Evolutionary conservation across 37 sponge, comb jelly and placozoan species (phyloP).

Genomic region (Oscarella lobularis): DNA sequence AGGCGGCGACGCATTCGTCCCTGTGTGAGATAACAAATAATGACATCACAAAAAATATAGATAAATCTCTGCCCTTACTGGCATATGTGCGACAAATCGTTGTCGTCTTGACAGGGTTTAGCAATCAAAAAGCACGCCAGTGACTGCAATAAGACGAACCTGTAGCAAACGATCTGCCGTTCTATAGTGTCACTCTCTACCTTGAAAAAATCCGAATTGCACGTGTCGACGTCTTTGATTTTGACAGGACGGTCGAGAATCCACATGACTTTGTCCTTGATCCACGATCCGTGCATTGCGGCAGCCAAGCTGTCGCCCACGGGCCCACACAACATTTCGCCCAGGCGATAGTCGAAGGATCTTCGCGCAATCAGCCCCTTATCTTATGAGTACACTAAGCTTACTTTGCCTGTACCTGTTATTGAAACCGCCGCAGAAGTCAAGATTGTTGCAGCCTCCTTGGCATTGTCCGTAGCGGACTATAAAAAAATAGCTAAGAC

Average conservation of each 20-base stretch:
- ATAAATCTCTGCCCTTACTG: neutral
- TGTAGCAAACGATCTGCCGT: too few species aligned
- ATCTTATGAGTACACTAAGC: too few species aligned
- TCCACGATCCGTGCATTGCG: neutral
- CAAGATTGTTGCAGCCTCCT: too few species aligned
- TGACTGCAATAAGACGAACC: too few species aligned
- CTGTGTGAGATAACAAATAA: neutral
- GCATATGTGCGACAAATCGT: neutral
- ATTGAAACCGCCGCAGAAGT: too few species aligned
- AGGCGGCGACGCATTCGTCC: neutral
- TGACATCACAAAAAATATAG: neutral
- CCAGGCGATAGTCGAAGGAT: too few species aligned
- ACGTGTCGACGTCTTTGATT: neutral
- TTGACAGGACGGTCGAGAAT: neutral
- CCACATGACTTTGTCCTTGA: neutral
- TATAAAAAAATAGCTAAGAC: too few species aligned
- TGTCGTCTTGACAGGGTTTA: neutral
- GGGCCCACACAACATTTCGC: neutral
- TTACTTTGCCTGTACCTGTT: too few species aligned
- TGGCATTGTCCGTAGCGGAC: too few species aligned
- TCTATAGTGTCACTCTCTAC: neutral
- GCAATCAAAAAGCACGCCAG: neutral
- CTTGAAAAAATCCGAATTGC: neutral
- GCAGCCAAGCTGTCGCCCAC: neutral
- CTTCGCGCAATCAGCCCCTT: too few species aligned